Percentiles rank a stretch among this genome's conserved stretches.
Conservation (phyloP, 2,797 vertebrate genomes). For the Phataginus tetradactyla region DNA sequence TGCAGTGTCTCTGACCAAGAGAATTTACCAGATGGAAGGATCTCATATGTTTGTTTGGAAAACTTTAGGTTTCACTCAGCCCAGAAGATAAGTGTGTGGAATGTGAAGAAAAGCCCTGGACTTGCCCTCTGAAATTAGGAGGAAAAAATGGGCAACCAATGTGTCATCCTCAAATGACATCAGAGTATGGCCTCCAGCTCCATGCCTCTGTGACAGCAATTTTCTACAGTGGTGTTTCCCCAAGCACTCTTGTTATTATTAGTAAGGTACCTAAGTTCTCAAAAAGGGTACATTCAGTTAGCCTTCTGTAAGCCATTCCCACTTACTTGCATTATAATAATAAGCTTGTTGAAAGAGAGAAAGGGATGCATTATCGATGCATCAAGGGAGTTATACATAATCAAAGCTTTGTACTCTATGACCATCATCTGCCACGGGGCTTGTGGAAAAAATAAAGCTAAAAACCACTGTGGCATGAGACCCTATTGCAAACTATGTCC, state of each 20-base stretch:
- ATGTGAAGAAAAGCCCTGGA: not conserved
- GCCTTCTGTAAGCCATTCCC: not conserved
- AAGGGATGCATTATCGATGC: not conserved
- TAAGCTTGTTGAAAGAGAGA: not conserved
- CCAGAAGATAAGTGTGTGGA: not conserved
- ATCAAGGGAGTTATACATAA: not conserved
- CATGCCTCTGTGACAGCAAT: not conserved
- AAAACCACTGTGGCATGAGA: not conserved
- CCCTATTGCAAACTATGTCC: not conserved
- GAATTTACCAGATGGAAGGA: not conserved
- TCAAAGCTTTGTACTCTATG: not conserved
- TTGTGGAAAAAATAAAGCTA: not conserved
- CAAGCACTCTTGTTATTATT: not conserved
- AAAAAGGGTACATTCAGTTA: not conserved
- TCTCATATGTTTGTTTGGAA: not conserved
- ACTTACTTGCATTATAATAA: not conserved
- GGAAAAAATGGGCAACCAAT: not conserved
- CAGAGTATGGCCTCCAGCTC: not conserved
- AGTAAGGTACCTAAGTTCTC: not conserved
- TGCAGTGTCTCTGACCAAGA: not conserved
- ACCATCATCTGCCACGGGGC: rapidly evolving
- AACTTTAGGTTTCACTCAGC: not conserved
- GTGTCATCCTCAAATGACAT: not conserved
- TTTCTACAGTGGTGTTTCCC: not conserved
- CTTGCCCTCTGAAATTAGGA: not conserved